Conservation (phyloP, 2,113 vertebrate species). For the Thymallus thymallus region DNA sequence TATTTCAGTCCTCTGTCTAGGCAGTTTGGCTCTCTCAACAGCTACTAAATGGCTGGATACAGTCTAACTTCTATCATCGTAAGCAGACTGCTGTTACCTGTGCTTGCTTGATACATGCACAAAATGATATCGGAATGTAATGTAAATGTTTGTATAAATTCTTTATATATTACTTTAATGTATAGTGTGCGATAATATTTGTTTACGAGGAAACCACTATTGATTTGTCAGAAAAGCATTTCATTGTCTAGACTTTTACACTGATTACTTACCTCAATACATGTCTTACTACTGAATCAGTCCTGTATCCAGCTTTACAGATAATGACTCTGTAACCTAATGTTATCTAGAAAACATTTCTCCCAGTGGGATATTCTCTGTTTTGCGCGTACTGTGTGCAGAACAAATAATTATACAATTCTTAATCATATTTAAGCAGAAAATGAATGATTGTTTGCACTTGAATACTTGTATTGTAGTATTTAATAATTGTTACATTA, state of each 20-base stretch:
- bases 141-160: neutral
- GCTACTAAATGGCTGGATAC: slow-evolving; percentile 18
- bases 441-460: slow-evolving; percentile 49
- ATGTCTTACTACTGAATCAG: neutral
- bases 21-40: neutral
- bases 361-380: too few relatives aligned
- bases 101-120: neutral
- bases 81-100: neutral
- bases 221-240: neutral
- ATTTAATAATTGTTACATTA: neutral
- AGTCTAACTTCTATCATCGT: neutral
- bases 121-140: neutral
- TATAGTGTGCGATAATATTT: slow-evolving; percentile 1
- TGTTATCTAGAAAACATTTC: too few relatives aligned
- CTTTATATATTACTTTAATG: neutral
- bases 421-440: neutral
- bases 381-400: neutral
- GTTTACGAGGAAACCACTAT: slow-evolving; percentile 19
- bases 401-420: slow-evolving; percentile 6
- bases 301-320: slow-evolving; percentile 3
- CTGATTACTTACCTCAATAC: slow-evolving; percentile 7
- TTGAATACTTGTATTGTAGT: slow-evolving; percentile 25
- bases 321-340: neutral
- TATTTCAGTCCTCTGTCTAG: neutral
- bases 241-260: neutral